Percentiles rank a stretch among this genome's conserved stretches.
phyloP scores from a whole-genome alignment of 2,888 invertebrate genomes.

The Drosophila kuntzei region DNA sequence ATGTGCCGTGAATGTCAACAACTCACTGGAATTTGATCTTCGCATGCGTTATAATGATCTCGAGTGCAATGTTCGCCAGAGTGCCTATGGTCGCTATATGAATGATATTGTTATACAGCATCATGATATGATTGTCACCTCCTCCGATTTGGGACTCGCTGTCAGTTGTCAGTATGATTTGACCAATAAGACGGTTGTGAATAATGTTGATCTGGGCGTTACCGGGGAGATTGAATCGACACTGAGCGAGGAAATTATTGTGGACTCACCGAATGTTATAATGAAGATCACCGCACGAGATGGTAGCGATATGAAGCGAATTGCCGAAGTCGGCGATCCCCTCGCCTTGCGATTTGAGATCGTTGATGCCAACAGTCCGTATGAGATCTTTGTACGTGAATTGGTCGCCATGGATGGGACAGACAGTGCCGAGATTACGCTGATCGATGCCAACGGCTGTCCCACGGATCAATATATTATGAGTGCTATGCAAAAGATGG shows the following conservation, averaged over 20 bases:
- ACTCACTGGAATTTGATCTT: constrained; percentile 94
- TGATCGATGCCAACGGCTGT: constrained; percentile 96
- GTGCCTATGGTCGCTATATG: constrained; percentile 91
- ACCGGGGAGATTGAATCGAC: constrained; percentile 94
- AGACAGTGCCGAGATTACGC: constrained; percentile 95
- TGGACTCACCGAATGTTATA: constrained; percentile 96
- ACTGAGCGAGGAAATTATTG: constrained; percentile 94
- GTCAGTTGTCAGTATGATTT: constrained; percentile 97
- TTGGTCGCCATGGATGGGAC: constrained; percentile 97
- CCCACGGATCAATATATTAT: constrained; percentile 97
- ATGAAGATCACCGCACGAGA: constrained; percentile 95
- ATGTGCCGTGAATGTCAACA: constrained; percentile 94
- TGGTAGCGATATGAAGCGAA: constrained; percentile 92
- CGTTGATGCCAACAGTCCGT: constrained; percentile 95
- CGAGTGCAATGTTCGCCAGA: constrained; percentile 95
- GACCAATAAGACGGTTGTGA: constrained; percentile 96
- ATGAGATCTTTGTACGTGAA: constrained; percentile 97
- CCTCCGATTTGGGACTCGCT: constrained; percentile 95
- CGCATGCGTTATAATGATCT: constrained; percentile 96
- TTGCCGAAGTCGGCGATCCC: constrained; percentile 96
- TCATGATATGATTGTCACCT: constrained; percentile 97
- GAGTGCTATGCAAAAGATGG: constrained; percentile 96
- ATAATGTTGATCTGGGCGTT: constrained; percentile 95
- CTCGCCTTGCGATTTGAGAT: constrained; percentile 96
- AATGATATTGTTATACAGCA: constrained; percentile 97